Conservation (phyloP, 2,113 vertebrate genomes). For the Heliornis fulica region DNA sequence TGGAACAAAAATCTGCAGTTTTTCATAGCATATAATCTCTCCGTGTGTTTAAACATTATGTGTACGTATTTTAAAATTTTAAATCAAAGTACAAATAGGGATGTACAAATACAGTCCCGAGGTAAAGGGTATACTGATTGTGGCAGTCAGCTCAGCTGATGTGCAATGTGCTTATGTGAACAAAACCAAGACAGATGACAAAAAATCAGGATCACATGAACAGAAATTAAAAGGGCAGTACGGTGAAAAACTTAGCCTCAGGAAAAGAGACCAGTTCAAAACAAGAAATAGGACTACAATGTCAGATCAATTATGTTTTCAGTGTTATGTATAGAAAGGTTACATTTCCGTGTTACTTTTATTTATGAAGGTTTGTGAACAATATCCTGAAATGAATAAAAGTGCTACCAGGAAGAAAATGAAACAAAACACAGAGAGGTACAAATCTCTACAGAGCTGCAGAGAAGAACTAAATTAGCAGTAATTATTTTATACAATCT, state of each 20-base stretch:
- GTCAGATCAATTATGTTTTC: background rate
- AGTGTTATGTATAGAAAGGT: background rate
- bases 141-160: background rate
- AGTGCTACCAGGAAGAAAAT: background rate
- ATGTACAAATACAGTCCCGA: background rate
- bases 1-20: background rate
- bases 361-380: background rate
- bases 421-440: background rate
- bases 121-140: background rate
- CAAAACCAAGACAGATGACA: background rate
- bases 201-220: background rate
- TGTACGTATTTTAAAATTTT: background rate
- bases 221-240: background rate
- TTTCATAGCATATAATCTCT: background rate
- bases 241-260: background rate
- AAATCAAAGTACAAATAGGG: background rate
- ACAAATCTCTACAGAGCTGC: background rate
- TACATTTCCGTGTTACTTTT: background rate
- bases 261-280: background rate
- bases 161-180: background rate
- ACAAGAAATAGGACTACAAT: background rate
- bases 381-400: background rate
- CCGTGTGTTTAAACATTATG: background rate
- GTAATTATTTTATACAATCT: background rate
- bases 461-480: background rate